Conservation (phyloP, 2,113 vertebrate genomes). For the Misgurnus mizolepis region DNA sequence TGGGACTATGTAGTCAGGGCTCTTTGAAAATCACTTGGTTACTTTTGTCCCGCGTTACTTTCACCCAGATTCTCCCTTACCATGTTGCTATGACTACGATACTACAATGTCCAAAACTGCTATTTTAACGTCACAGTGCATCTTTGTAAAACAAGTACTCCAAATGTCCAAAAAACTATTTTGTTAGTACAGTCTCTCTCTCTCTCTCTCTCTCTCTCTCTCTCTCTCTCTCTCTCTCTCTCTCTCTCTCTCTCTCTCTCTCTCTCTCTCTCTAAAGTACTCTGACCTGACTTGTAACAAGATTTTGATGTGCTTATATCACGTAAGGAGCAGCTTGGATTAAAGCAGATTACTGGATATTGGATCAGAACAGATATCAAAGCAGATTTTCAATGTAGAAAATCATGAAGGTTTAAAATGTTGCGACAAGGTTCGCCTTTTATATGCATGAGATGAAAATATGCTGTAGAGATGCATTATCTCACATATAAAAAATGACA, state of each 20-base stretch:
- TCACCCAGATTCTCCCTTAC: too few relatives aligned
- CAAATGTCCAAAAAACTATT: too few relatives aligned
- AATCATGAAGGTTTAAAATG: background rate
- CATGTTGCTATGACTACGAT: too few relatives aligned
- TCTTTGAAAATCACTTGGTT: too few relatives aligned
- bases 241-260: conserved; percentile 5
- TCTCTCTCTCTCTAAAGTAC: background rate
- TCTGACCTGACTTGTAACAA: background rate
- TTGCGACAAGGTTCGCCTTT: background rate
- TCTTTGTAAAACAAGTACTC: too few relatives aligned
- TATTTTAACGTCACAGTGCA: too few relatives aligned
- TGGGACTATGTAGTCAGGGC: too few relatives aligned
- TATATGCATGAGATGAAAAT: background rate
- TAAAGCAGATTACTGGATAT: conserved; percentile 27
- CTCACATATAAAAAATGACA: background rate
- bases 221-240: conserved; percentile 3
- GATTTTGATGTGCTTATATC: conserved; percentile 24
- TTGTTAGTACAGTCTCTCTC: background rate
- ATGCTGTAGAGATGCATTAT: background rate
- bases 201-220: background rate
- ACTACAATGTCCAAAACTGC: too few relatives aligned
- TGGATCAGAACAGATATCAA: conserved; percentile 11
- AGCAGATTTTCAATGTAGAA: background rate
- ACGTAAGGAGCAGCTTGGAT: conserved; percentile 9
- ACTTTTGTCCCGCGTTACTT: too few relatives aligned